Conservation (phyloP, 2,888 invertebrate species). For the Caenorhabditis japonica region DNA sequence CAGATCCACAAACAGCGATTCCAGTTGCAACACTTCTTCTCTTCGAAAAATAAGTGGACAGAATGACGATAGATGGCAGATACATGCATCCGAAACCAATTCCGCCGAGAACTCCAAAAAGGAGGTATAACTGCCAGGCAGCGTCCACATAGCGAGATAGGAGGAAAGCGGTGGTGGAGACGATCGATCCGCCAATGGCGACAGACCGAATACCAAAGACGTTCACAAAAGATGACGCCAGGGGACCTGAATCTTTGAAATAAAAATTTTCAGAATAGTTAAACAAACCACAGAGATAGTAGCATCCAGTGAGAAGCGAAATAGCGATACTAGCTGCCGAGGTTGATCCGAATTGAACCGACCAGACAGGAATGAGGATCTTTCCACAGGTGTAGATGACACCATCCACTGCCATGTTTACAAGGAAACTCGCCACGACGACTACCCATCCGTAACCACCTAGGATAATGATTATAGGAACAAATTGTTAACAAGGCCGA, state of each 20-base stretch:
- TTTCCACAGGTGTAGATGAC: conserved; percentile 80
- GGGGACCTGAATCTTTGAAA: conserved; percentile 85
- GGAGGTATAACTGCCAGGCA: conserved; percentile 82
- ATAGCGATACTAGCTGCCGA: conserved; percentile 90
- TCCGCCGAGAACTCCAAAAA: conserved; percentile 24
- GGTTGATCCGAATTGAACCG: conserved; percentile 80
- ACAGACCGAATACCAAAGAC: conserved; percentile 92
- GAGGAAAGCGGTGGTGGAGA: conserved; percentile 85
- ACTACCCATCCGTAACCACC: conserved; percentile 92
- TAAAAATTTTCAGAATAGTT: background rate
- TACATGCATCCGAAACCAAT: conserved; percentile 96
- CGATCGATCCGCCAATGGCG: conserved; percentile 87
- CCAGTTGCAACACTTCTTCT: conserved; percentile 92
- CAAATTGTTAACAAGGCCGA: background rate
- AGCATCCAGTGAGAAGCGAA: conserved; percentile 93
- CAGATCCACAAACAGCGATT: conserved; percentile 94
- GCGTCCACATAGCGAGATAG: conserved; percentile 85
- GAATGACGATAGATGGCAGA: conserved; percentile 95
- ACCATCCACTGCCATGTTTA: conserved; percentile 96
- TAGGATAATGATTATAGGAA: conserved; percentile 33
- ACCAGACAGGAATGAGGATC: conserved; percentile 78
- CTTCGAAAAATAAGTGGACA: conserved; percentile 95
- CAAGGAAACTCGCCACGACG: conserved; percentile 94
- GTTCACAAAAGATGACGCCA: conserved; percentile 94
- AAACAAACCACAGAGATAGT: conserved; percentile 88